Conservation (phyloP, 2,113 vertebrate genomes). For the Ondatra zibethicus region DNA sequence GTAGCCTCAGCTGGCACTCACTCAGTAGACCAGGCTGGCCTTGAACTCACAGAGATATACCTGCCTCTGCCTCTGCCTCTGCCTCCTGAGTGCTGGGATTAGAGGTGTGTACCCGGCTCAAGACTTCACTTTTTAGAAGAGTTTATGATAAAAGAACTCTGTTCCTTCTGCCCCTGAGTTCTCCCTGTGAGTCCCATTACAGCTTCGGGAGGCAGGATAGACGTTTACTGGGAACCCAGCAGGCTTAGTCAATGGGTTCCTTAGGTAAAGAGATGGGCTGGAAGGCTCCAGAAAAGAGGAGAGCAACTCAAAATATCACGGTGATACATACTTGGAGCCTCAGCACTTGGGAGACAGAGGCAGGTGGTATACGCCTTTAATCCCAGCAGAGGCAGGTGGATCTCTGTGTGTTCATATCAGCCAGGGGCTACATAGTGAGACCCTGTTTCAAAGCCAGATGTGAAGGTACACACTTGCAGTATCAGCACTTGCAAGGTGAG, state of each 20-base stretch:
- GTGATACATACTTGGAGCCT: too few relatives aligned
- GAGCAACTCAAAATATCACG: neutral
- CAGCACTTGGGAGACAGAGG: neutral
- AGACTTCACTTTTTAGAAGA: neutral
- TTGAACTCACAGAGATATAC: neutral
- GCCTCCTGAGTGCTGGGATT: neutral
- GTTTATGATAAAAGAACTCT: neutral
- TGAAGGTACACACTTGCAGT: neutral
- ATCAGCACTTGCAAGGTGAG: neutral
- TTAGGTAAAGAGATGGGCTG: neutral
- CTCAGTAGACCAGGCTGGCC: neutral
- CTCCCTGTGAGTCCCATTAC: too few relatives aligned
- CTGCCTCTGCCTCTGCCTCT: neutral
- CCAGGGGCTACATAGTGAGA: neutral
- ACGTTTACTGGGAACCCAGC: neutral
- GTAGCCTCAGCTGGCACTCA: neutral
- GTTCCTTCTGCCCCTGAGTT: accelerated
- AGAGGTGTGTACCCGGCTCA: neutral
- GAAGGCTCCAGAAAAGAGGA: neutral
- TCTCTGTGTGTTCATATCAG: neutral
- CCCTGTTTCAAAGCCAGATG: neutral
- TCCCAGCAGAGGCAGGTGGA: neutral
- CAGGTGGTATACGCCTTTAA: neutral
- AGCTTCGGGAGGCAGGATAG: neutral
- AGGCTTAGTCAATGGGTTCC: neutral